A percentile compares a stretch with the other conserved stretches of the same genome.
Evolutionary conservation across 2,113 vertebrate species (phyloP).

Genomic region (Polypterus bichir): DNA sequence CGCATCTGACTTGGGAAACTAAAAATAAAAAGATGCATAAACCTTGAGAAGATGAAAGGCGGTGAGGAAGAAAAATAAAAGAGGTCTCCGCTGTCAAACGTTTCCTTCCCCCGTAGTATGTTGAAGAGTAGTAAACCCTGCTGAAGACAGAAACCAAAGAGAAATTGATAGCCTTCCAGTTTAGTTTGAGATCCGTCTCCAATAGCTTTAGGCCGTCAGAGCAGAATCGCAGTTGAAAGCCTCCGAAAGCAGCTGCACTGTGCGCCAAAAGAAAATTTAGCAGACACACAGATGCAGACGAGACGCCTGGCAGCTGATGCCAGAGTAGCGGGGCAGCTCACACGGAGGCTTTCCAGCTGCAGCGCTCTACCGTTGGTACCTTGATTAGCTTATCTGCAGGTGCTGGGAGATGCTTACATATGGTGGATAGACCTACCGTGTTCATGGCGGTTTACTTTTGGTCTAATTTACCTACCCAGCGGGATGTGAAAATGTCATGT

Average conservation of each 20-base stretch:
- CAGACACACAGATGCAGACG: constrained; percentile 11
- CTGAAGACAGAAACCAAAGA: no score
- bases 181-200: no score
- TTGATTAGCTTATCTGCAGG: neutral
- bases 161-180: no score
- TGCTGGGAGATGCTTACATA: constrained; percentile 18
- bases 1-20: no score
- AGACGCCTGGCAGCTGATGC: neutral
- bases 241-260: neutral
- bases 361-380: constrained; percentile 2
- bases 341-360: neutral
- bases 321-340: neutral
- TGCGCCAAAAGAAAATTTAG: constrained; percentile 4
- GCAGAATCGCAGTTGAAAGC: neutral
- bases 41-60: no score
- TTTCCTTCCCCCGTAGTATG: no score
- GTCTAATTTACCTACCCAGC: neutral
- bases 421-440: neutral
- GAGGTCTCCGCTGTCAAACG: no score
- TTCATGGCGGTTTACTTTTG: neutral
- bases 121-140: no score
- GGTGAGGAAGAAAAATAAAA: no score
- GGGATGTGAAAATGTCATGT: neutral
- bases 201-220: neutral
- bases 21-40: no score